Conservation (phyloP, 1,140 invertebrate species). For the Hydropsyche tenuis region DNA sequence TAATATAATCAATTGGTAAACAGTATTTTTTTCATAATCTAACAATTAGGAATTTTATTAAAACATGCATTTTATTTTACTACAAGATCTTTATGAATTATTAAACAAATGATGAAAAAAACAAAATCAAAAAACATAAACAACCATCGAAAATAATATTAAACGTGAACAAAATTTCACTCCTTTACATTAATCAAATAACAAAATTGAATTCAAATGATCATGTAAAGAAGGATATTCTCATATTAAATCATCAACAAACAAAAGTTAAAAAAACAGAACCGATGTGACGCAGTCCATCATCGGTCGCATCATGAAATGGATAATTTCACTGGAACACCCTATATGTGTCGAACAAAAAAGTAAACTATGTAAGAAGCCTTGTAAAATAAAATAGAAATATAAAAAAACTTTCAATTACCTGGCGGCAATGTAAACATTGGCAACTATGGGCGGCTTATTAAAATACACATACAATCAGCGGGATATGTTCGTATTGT, state of each 20-base stretch:
- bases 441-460: conserved; percentile 44
- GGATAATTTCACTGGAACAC: not conserved
- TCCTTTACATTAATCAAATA: not conserved
- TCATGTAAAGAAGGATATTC: not conserved
- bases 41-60: not conserved
- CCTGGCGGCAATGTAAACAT: conserved; percentile 50
- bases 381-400: conserved; percentile 19
- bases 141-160: not conserved
- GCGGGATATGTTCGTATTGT: conserved; percentile 36
- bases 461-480: conserved; percentile 41
- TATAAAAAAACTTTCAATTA: conserved; percentile 35
- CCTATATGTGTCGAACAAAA: not conserved
- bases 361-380: conserved; percentile 32
- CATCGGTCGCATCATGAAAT: not conserved
- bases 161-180: not conserved
- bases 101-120: not conserved
- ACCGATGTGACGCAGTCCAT: not conserved
- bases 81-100: not conserved
- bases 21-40: conserved; percentile 1
- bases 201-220: too few relatives aligned
- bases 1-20: not conserved
- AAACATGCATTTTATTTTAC: conserved; percentile 20
- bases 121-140: not conserved
- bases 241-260: too few relatives aligned
- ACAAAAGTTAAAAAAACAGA: not conserved